Percentiles rank a stretch among this genome's conserved stretches.
phyloP scores from a whole-genome alignment of 2,797 vertebrate genomes.

The Craterocephalus amniculus region DNA sequence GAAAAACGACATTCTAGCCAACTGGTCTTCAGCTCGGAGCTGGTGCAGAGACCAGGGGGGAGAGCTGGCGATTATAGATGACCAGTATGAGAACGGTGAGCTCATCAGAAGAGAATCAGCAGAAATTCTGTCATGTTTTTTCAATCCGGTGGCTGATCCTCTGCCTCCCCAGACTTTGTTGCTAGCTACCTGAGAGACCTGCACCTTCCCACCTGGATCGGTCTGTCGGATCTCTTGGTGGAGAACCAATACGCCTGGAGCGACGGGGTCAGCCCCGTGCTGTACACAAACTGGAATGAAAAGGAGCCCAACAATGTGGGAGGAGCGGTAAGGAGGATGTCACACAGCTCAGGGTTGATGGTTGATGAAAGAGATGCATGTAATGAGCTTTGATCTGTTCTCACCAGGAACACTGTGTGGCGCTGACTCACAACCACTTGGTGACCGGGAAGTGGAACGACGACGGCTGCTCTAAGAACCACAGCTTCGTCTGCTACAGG shows the following conservation, averaged over 20 bases:
- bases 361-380: neutral
- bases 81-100: constrained; percentile 83
- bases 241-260: constrained; percentile 84
- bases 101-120: neutral
- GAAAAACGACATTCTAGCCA: constrained; percentile 65
- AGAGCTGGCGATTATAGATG: constrained; percentile 81
- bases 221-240: constrained; percentile 74
- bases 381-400: neutral
- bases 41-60: constrained; percentile 77
- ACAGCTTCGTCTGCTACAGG: constrained; percentile 82
- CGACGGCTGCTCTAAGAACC: constrained; percentile 67
- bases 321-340: constrained; percentile 66
- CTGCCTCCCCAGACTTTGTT: constrained; percentile 78
- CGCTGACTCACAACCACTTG: constrained; percentile 67
- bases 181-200: constrained; percentile 83
- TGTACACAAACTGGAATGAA: constrained; percentile 83
- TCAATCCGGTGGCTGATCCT: neutral
- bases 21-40: constrained; percentile 73
- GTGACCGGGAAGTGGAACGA: constrained; percentile 82
- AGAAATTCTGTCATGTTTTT: neutral
- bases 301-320: constrained; percentile 84
- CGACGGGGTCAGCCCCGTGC: constrained; percentile 81
- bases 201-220: constrained; percentile 79
- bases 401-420: constrained; percentile 82
- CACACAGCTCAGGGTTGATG: neutral